Evolutionary conservation across 2,797 vertebrate species (phyloP).

Genomic region (Syndactyla subalaris): DNA sequence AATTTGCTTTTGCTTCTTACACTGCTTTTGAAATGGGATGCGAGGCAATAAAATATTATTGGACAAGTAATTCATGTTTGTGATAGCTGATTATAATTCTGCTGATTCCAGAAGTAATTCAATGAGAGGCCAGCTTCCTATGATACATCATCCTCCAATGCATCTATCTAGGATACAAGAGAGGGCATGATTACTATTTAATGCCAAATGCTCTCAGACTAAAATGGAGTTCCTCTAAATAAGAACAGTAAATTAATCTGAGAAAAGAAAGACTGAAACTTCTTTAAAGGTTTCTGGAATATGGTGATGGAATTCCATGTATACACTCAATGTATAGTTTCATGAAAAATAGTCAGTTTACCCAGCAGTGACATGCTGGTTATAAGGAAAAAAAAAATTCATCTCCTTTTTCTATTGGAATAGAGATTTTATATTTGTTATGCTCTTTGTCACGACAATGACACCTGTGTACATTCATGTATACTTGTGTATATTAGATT

Average conservation of each 20-base stretch:
- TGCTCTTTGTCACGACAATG: neutral
- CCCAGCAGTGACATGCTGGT: neutral
- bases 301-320: neutral
- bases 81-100: neutral
- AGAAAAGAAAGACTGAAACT: neutral
- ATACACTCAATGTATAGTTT: neutral
- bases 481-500: neutral
- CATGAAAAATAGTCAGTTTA: neutral
- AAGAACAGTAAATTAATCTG: neutral
- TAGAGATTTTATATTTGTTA: neutral
- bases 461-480: neutral
- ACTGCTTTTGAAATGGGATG: neutral
- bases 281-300: neutral
- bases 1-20: conserved; percentile 7
- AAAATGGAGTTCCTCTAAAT: neutral
- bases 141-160: neutral
- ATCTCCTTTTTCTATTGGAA: neutral
- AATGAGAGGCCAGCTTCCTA: neutral
- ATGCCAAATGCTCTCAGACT: neutral
- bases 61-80: neutral
- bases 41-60: neutral
- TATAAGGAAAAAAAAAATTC: neutral
- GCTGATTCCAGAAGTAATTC: neutral
- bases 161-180: neutral
- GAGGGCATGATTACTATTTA: neutral